Base-by-base conservation (phyloP, 2,888 invertebrate species). In the Sminthurinus aureus region DNA sequence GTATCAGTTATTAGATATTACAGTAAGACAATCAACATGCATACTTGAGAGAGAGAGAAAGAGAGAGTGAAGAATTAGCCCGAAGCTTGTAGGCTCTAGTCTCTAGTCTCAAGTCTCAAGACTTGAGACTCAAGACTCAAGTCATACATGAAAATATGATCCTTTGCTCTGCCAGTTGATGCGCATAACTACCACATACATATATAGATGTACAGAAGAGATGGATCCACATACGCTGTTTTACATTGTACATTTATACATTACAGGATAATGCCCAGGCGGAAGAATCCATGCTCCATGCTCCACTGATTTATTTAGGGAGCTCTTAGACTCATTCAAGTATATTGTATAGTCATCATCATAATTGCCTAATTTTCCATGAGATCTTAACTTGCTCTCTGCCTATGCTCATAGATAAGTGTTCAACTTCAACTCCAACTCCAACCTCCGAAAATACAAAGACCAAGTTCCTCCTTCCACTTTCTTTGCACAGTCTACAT, bases 241-340 rank as follows among this genome's bases (percentile, higher is more conserved):
- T 38, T 6, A 38, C 6, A 38, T 1, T 38, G 38, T 38, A 38
- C 38, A 38, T 38, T 38, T 38, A 38, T 38, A 38, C 1, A 6
- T 38, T 38, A 38, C 38, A 38, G 3, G 3, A 38, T 38, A 1
- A 6, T 38, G 38, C 38, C 6, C 38, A 38, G 38, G 69, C 79
- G 69, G 69, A 67, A 69, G 69, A 79, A 79, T 79, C 69, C 69
- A 12, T 51, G 79, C 79, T 79, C 69, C 69, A 12, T 51, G 79
- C 79, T 79, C 79, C 69, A 79, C 67, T 79, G 79, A 79, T 79
- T 79, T 79, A 79, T 79, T 79, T 79, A 79, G 69, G 69, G 69
- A 69, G 79, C 69, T 79, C 79, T 67, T 79, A 38, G 11, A 38
- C 20, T 9, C 79, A 20, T 79, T 79, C 79, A 79, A 69, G 67